A percentile compares a stretch with the other conserved stretches of the same genome.
These are phyloP conservation scores for Musca vetustissima DNA, from an alignment of 1,140 invertebrate species.

Conservation along the genomic window DNA sequence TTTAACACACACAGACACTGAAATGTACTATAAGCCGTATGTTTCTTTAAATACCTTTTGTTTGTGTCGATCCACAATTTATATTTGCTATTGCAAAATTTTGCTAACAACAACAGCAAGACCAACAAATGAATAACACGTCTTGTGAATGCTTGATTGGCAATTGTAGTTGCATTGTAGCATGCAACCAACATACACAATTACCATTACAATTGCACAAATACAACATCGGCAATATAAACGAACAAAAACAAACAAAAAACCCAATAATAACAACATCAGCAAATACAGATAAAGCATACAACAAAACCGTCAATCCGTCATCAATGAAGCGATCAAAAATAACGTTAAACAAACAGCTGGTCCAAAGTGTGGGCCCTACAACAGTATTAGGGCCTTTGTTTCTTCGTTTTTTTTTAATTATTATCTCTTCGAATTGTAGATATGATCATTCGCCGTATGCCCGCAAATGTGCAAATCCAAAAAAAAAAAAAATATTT, in stretches of 20 bases:
- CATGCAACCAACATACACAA: conserved; percentile 24
- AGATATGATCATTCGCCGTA: too few species aligned
- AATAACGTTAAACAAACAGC: too few species aligned
- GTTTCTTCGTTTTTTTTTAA: too few species aligned
- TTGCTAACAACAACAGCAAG: not conserved
- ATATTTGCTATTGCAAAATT: conserved; percentile 6
- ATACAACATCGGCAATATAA: not conserved
- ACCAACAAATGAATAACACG: not conserved
- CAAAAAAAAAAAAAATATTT: too few species aligned
- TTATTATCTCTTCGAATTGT: too few species aligned
- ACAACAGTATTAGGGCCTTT: too few species aligned
- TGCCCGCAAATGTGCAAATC: too few species aligned
- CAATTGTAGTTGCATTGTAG: conserved; percentile 25
- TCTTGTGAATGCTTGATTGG: conserved; percentile 23
- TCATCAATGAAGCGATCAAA: too few species aligned
- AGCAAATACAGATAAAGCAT: not conserved
- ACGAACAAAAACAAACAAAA: not conserved
- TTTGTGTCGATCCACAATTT: not conserved
- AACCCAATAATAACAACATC: not conserved
- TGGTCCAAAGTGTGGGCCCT: too few species aligned
- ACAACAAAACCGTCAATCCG: conserved; percentile 1
- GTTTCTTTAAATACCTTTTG: not conserved
- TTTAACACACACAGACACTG: too few species aligned
- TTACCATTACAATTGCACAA: conserved; percentile 10
- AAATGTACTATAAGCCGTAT: too few species aligned